Conservation (phyloP, 2,888 invertebrate genomes). For the Stenolophus ochropezus region DNA sequence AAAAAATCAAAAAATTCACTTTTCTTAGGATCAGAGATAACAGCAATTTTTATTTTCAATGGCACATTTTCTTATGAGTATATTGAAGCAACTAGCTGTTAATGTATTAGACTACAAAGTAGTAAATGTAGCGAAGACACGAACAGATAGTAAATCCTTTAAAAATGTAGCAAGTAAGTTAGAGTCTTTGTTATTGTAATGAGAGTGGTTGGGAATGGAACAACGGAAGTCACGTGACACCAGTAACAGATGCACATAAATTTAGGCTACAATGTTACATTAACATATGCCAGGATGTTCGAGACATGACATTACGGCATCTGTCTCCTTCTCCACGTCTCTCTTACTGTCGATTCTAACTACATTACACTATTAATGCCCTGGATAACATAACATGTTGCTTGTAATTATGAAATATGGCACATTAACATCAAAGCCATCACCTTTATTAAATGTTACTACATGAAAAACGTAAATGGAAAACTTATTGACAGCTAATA, state of each 20-base stretch:
- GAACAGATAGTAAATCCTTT: neutral
- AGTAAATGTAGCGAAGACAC: too few species aligned
- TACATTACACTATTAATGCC: constrained; percentile 15
- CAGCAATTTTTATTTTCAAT: too few species aligned
- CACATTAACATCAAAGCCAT: neutral
- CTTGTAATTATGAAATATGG: neutral
- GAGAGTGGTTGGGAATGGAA: constrained; percentile 6
- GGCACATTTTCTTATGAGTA: too few species aligned
- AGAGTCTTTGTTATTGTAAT: constrained; percentile 21
- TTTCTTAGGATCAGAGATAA: too few species aligned
- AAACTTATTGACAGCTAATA: neutral
- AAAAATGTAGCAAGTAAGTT: neutral
- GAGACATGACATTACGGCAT: constrained; percentile 19
- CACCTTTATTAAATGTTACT: neutral
- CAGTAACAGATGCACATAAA: constrained; percentile 34
- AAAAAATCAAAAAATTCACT: too few species aligned
- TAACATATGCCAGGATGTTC: constrained; percentile 34
- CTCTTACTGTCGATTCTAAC: constrained; percentile 19
- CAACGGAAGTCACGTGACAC: constrained; percentile 1
- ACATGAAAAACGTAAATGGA: neutral
- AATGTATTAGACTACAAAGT: too few species aligned
- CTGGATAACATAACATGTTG: constrained; percentile 4
- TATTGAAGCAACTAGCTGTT: too few species aligned
- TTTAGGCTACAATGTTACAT: constrained; percentile 15
- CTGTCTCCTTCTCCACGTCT: constrained; percentile 8